Base-by-base conservation (phyloP, 2,888 invertebrate species). In the Spodoptera littoralis region DNA sequence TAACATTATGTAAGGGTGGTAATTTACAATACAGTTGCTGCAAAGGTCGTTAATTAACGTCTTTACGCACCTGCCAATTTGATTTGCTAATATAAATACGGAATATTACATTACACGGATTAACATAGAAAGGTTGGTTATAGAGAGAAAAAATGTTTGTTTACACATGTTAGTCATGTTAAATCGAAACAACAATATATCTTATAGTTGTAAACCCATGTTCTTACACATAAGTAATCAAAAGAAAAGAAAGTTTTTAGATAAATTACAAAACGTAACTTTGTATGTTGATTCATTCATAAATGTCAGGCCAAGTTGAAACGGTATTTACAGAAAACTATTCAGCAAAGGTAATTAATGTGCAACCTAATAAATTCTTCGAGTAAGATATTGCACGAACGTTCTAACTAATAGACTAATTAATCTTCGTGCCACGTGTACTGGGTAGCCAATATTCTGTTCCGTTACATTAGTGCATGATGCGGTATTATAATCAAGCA, bases 401-500 rank as follows among this genome's bases (percentile, higher is more conserved):
- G 56, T 48, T 44, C 60, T 48, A 47, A 47, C 48, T 65, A 72
- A 64, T 60, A 65, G 65, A 49, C 51, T 64, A 72, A 46, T 68
- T 67, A 60, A 63, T 67, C 60, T 63, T 60, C 50, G 57, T 51
- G 52, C 60, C 64, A 56, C 62, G 53, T 66, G 73, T 56, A 49
- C 45, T 58, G 49, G 43, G 55, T 69, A 66, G 4, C 27, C 72
- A 62, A 56, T 43, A 59, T n/a, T 48, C 24, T 41, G 22, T 44
- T 4, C 67, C 67, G 72, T 72, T 76, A 73, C 13, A 24, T 51
- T 53, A 59, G 42, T 56, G 61, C 56, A 56, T 50, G 13, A 58
- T 49, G 44, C 47, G 62, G 67, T 66, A 56, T 42, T 44, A 60
- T 53, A 55, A 60, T 59, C 62, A 59, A 46, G 44, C 43, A 56